Conservation (phyloP, 2,113 vertebrate species). For the Tetrax tetrax region DNA sequence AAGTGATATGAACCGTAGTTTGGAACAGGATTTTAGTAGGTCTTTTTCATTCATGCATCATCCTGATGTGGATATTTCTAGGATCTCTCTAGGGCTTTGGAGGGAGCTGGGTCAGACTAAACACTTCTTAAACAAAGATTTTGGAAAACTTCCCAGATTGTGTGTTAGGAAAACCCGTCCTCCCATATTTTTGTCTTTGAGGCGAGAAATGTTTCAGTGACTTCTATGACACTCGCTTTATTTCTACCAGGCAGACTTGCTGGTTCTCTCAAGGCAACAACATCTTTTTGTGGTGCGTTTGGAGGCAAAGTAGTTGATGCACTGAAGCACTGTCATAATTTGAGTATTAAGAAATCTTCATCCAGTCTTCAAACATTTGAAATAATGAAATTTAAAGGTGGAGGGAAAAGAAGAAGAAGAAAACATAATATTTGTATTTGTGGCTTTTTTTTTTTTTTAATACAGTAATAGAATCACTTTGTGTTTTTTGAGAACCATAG, state of each 20-base stretch:
- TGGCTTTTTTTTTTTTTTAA: background rate
- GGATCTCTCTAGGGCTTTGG: background rate
- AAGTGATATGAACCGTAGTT: background rate
- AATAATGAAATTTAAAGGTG: background rate
- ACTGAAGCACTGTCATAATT: background rate
- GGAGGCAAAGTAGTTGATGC: background rate
- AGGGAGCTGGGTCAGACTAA: constrained; percentile 54
- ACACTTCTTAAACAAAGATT: constrained; percentile 47
- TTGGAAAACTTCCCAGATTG: constrained; percentile 38
- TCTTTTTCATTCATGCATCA: constrained; percentile 10
- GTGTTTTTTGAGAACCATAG: background rate
- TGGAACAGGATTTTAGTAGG: background rate
- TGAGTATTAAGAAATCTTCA: background rate
- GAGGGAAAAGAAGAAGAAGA: background rate
- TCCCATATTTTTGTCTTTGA: background rate
- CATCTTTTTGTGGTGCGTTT: background rate
- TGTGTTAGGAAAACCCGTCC: constrained; percentile 33
- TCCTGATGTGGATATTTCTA: background rate
- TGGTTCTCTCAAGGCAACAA: background rate
- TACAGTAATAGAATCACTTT: background rate
- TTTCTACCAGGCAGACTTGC: background rate
- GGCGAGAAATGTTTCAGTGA: constrained; percentile 36
- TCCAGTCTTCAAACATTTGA: background rate
- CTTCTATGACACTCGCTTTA: background rate
- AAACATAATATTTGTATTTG: background rate